Evolutionary conservation across 2,888 invertebrate genomes (phyloP).

Genomic region (Chromoteleia sp.): DNA sequence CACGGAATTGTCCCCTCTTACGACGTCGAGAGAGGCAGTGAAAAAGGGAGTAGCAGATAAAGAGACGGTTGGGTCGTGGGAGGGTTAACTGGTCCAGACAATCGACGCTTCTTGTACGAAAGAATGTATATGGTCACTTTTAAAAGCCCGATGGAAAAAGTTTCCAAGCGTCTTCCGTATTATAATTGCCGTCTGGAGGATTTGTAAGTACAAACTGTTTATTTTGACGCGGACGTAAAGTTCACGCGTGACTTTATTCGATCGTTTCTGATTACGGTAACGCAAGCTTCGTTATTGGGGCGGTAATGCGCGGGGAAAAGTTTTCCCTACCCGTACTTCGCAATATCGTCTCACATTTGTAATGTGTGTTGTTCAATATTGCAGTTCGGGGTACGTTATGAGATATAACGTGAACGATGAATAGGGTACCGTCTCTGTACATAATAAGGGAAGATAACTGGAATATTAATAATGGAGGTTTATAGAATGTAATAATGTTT

Average conservation of each 20-base stretch:
- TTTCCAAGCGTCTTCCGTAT: slow-evolving; percentile 27
- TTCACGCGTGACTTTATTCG: slow-evolving; percentile 20
- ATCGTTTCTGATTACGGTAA: slow-evolving; percentile 35
- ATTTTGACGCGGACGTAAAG: slow-evolving; percentile 11
- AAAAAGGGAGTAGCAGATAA: slow-evolving; percentile 68
- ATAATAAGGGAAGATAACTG: slow-evolving; percentile 55
- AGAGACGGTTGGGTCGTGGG: slow-evolving; percentile 56
- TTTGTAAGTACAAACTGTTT: slow-evolving; percentile 37
- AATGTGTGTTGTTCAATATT: slow-evolving; percentile 56
- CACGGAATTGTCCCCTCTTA: slow-evolving; percentile 64
- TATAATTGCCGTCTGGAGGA: slow-evolving; percentile 50
- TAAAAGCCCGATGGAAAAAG: slow-evolving; percentile 43
- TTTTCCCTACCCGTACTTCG: slow-evolving; percentile 33
- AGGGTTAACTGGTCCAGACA: slow-evolving; percentile 71
- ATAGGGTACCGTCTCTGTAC: slow-evolving; percentile 28
- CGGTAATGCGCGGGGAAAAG: slow-evolving; percentile 36
- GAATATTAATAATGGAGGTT: slow-evolving; percentile 56
- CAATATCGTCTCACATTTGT: slow-evolving; percentile 58
- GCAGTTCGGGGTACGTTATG: slow-evolving; percentile 36
- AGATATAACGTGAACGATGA: slow-evolving; percentile 39
- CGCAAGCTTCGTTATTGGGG: slow-evolving; percentile 12
- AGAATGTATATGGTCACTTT: slow-evolving; percentile 59
- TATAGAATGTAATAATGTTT: slow-evolving; percentile 58
- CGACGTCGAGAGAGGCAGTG: slow-evolving; percentile 43
- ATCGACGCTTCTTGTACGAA: slow-evolving; percentile 62